Percentiles rank a stretch among this genome's conserved stretches.
Evolutionary conservation across 2,113 vertebrate species (phyloP).

Genomic region (human): GRCh38 chr1:82700001-82700500

Average conservation of each 20-base stretch:
- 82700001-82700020: not conserved
- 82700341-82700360: constrained; percentile 9
- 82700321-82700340: constrained; percentile 58
- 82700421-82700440: constrained; percentile 64
- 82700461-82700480: not conserved
- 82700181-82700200: not conserved
- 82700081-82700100: not conserved
- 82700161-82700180: not conserved
- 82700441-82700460: constrained; percentile 7
- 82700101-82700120: not conserved
- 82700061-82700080: not conserved
- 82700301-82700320: constrained; percentile 11
- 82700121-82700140: not conserved
- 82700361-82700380: constrained; percentile 1
- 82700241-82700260: constrained; percentile 35
- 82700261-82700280: constrained; percentile 13
- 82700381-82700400: constrained; percentile 52
- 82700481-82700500: constrained; percentile 33
- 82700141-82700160: not conserved
- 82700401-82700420: constrained; percentile 74
- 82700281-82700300: constrained; percentile 46
- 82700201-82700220: not conserved
- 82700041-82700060: not conserved
- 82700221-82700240: not conserved
- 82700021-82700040: not conserved